Evolutionary conservation across 1,140 invertebrate genomes (phyloP).

Genomic region (Heliothis virescens): DNA sequence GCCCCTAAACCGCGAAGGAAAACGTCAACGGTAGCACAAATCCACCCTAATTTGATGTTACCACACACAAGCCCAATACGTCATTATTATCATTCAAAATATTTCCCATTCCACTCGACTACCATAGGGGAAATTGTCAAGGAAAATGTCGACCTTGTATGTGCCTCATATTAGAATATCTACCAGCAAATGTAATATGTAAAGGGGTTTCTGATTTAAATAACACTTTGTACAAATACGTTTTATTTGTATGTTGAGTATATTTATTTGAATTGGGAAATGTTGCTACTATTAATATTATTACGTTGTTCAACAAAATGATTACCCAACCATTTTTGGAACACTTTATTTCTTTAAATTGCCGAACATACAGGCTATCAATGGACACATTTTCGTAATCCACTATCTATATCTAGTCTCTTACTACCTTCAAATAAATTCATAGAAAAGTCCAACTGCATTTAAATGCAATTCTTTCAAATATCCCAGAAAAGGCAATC

Average conservation of each 20-base stretch:
- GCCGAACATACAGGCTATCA: no score
- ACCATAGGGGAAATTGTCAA: constrained; percentile 57
- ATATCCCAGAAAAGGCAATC: not conserved
- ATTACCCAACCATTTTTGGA: no score
- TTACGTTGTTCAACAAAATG: no score
- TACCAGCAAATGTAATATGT: not conserved
- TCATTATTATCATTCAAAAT: constrained; percentile 74
- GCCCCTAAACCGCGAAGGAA: constrained; percentile 55
- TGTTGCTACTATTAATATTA: no score
- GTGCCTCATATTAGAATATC: not conserved
- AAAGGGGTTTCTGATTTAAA: not conserved
- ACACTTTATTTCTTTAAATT: no score
- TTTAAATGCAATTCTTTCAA: not conserved
- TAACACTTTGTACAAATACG: not conserved
- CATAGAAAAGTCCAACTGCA: no score
- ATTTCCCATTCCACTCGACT: constrained; percentile 68
- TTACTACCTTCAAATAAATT: no score
- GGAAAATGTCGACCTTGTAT: constrained; percentile 16
- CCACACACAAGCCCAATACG: constrained; percentile 76
- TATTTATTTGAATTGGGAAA: no score
- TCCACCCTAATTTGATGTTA: constrained; percentile 74
- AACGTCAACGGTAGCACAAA: constrained; percentile 67
- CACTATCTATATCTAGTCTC: no score
- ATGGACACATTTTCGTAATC: no score
- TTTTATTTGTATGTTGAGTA: no score